Evolutionary conservation across 2,113 vertebrate species (phyloP).

Genomic region (Lipophrys pholis): DNA sequence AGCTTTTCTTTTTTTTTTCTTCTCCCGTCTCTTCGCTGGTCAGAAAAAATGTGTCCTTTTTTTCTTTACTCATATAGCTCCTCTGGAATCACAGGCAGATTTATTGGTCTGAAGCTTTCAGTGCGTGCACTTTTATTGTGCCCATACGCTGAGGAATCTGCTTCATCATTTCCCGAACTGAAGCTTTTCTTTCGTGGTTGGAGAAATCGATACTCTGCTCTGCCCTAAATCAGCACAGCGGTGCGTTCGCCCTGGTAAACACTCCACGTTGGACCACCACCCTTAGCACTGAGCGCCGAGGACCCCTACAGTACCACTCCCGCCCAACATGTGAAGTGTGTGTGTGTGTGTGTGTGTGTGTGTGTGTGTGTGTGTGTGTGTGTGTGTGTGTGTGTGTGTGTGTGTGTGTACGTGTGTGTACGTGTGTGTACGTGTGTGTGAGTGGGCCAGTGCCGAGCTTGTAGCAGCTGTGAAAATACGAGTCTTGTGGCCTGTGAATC

Average conservation of each 20-base stretch:
- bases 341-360: constrained; percentile 24
- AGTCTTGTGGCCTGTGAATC: constrained; percentile 46
- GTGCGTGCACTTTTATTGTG: constrained; percentile 32
- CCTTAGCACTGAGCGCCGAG: not conserved
- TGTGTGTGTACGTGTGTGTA: not conserved
- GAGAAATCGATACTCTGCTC: constrained; percentile 39
- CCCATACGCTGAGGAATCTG: constrained; percentile 58
- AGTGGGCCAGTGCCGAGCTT: constrained; percentile 34
- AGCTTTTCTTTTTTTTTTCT: constrained; percentile 1
- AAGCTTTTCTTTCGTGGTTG: constrained; percentile 25
- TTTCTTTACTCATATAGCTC: constrained; percentile 44
- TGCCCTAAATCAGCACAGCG: constrained; percentile 31
- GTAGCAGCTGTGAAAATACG: constrained; percentile 78
- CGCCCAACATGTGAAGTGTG: constrained; percentile 29
- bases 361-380: no score
- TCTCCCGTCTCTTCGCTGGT: not conserved
- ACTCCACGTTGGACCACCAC: constrained; percentile 16
- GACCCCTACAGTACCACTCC: constrained; percentile 30
- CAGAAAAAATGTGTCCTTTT: constrained; percentile 42
- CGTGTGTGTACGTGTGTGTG: not conserved
- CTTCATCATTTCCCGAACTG: constrained; percentile 51
- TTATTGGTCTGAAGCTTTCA: constrained; percentile 47
- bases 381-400: not conserved
- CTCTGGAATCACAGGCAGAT: constrained; percentile 54
- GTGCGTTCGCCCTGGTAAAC: constrained; percentile 44